Percentiles rank a stretch among this genome's conserved stretches.
These are phyloP conservation scores for Mesaphorura yosii DNA, from an alignment of 1,140 invertebrate genomes.

Conservation along the genomic window DNA sequence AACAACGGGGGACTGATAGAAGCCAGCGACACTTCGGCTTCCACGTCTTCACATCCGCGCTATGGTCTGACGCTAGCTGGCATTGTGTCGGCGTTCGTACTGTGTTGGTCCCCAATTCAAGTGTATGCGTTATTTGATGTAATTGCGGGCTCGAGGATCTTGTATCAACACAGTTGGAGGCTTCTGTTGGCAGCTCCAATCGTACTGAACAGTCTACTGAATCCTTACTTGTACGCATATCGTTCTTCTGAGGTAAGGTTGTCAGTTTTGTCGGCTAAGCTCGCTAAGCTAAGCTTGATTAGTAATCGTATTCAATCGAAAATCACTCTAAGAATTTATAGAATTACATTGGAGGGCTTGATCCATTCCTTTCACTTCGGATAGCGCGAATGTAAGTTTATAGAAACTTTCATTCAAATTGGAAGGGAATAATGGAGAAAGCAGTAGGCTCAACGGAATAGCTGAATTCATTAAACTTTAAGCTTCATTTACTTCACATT, in stretches of 20 bases:
- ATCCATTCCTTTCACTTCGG: no score
- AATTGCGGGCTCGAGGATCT: slow-evolving; percentile 18
- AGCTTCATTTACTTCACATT: neutral
- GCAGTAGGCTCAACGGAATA: neutral
- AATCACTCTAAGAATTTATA: no score
- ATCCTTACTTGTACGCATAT: slow-evolving; percentile 58
- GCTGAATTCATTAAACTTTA: neutral
- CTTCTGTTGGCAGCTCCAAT: slow-evolving; percentile 43
- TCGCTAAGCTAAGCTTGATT: no score
- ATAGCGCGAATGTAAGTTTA: no score
- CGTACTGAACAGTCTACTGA: slow-evolving; percentile 47
- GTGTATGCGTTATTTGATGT: slow-evolving; percentile 37
- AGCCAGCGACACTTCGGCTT: no score
- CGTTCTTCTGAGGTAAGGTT: slow-evolving; percentile 47
- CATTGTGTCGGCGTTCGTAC: slow-evolving; percentile 49
- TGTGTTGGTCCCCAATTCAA: slow-evolving; percentile 53
- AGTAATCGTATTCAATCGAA: no score
- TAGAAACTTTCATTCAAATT: no score
- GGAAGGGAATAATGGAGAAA: no score
- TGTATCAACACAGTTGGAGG: slow-evolving; percentile 13
- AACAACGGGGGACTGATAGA: slow-evolving; percentile 8
- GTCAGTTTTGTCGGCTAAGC: no score
- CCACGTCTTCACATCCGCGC: slow-evolving; percentile 34
- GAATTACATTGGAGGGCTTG: no score
- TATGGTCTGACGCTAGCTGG: slow-evolving; percentile 53